phyloP scores from a whole-genome alignment of 1,140 invertebrate genomes.

The Drosophila sucinea region DNA sequence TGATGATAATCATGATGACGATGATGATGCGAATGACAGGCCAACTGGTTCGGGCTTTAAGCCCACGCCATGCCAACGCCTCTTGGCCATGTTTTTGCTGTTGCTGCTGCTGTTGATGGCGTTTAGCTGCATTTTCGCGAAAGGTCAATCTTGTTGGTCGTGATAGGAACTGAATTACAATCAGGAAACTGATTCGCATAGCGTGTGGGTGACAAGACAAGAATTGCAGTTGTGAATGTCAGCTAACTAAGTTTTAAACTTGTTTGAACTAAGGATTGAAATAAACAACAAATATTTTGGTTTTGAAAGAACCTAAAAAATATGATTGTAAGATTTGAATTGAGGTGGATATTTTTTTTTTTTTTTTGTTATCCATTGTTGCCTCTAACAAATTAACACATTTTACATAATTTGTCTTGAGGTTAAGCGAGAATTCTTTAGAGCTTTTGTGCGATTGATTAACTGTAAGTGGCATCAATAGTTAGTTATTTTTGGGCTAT shows the following conservation, averaged over 20 bases:
- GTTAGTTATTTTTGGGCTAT: constrained; percentile 34
- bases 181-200: neutral
- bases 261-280: too few relatives aligned
- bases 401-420: constrained; percentile 47
- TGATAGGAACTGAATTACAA: constrained; percentile 8
- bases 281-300: too few relatives aligned
- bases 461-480: constrained; percentile 72
- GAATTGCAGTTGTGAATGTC: neutral
- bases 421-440: constrained; percentile 27
- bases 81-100: constrained; percentile 17
- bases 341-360: neutral
- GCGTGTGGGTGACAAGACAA: constrained; percentile 1
- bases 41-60: constrained; percentile 12
- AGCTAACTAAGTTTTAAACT: too few relatives aligned
- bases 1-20: constrained; percentile 27
- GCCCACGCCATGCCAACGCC: constrained; percentile 60
- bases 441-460: constrained; percentile 39
- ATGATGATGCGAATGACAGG: constrained; percentile 34
- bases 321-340: neutral
- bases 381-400: constrained; percentile 12
- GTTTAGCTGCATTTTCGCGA: constrained; percentile 25
- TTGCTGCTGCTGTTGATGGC: constrained; percentile 29
- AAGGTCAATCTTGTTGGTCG: constrained; percentile 47
- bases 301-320: too few relatives aligned
- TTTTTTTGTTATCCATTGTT: neutral